phyloP scores from a whole-genome alignment of 1,140 invertebrate genomes.

The Charaxes varanes region DNA sequence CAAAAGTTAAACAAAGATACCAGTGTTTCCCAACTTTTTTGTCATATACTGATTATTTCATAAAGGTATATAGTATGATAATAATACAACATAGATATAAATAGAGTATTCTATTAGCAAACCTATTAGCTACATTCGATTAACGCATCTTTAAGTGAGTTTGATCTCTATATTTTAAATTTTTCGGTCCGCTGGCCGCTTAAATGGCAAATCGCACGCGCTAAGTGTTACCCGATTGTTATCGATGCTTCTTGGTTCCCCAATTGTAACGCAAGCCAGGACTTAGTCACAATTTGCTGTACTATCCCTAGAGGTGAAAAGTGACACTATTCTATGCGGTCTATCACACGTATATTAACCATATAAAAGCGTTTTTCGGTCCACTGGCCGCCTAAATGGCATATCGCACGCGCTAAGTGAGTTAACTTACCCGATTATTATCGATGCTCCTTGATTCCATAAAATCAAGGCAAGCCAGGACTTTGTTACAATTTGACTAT shows the following conservation, averaged over 20 bases:
- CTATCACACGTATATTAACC: not conserved
- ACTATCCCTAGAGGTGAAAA: too few species aligned
- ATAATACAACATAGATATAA: too few species aligned
- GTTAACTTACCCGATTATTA: not conserved
- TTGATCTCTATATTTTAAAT: too few species aligned
- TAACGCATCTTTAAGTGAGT: too few species aligned
- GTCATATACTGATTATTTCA: too few species aligned
- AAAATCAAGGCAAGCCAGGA: too few species aligned
- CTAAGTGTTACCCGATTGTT: not conserved
- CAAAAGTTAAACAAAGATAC: too few species aligned
- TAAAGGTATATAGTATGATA: too few species aligned
- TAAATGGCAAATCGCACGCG: slow-evolving; percentile 6
- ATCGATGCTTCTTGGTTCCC: not conserved
- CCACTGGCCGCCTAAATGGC: slow-evolving; percentile 1
- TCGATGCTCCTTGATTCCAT: not conserved
- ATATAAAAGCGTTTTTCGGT: slow-evolving; percentile 8
- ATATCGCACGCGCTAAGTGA: slow-evolving; percentile 3
- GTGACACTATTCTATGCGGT: not conserved
- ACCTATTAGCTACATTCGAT: too few species aligned
- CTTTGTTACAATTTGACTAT: not conserved
- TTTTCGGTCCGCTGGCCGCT: slow-evolving; percentile 1
- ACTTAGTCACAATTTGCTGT: not conserved
- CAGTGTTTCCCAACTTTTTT: too few species aligned
- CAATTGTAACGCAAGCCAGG: too few species aligned
- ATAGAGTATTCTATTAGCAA: too few species aligned